These are phyloP conservation scores for Sitta europaea DNA, from an alignment of 2,113 vertebrate genomes.

Conservation along the genomic window DNA sequence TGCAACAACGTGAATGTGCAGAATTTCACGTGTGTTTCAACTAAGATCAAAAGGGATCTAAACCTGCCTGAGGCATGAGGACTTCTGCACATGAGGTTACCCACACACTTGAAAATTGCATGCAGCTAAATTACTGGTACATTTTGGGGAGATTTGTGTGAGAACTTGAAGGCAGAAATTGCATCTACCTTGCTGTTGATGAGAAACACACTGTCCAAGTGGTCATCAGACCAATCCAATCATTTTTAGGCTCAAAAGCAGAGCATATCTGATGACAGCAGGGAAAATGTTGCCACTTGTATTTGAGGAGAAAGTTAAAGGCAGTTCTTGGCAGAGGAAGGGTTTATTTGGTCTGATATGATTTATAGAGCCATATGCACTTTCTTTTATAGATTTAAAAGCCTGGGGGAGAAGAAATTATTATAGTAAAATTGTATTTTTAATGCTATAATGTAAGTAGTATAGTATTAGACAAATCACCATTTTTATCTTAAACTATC, in stretches of 20 bases:
- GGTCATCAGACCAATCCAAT: neutral
- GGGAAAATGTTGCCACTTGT: neutral
- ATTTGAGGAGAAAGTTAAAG: slow-evolving; percentile 22
- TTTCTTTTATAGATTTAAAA: slow-evolving; percentile 43
- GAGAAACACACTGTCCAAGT: neutral
- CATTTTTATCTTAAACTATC: neutral
- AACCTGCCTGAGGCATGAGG: neutral
- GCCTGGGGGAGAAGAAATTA: slow-evolving; percentile 4
- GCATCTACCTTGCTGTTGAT: neutral
- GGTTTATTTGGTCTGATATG: slow-evolving; percentile 44
- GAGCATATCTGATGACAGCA: neutral
- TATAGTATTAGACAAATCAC: slow-evolving; percentile 26
- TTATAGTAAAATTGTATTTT: slow-evolving; percentile 37
- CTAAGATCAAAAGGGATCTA: neutral
- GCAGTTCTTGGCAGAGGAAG: neutral
- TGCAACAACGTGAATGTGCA: neutral
- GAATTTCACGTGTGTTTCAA: neutral
- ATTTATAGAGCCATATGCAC: slow-evolving; percentile 54
- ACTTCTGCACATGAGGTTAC: neutral
- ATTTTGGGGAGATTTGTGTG: neutral
- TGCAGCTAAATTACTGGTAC: accelerated
- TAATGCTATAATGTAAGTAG: slow-evolving; percentile 18
- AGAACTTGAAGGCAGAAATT: neutral
- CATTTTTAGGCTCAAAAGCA: slow-evolving; percentile 7
- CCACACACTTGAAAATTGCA: neutral